Base-by-base conservation (phyloP, 2,797 vertebrate genomes). In the Sciaenops ocellatus region DNA sequence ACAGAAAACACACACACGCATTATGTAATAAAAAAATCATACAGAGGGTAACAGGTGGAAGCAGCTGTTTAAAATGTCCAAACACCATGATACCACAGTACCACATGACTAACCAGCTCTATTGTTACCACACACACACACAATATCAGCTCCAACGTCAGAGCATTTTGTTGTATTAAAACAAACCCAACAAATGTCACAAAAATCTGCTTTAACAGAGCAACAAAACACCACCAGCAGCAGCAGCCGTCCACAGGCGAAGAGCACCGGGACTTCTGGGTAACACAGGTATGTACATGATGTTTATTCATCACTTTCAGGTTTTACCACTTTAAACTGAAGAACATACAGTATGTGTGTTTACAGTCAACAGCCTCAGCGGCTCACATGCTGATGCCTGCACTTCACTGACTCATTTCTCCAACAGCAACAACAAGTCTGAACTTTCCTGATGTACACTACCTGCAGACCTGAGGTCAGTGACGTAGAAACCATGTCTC, bases 321-420 rank as follows among this genome's bases (percentile, higher is more conserved):
- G 34, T 67, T 47, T 64, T 20, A 66, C 50, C 24, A 15, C 38
- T 26, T 17, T 0, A 50, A 17, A 41, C 11, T 26, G 41, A 52
- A 24, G 18, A 13, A 15, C 9, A 1, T 3, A n/a, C 38, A 60
- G 28, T 41, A 1, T 47, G 47, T 68, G 11, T 79, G 67, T 83
- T 73, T 16, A 76, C 76, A 69, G 42, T 80, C 73, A 86, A 82
- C 78, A 22, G 16, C 41, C 67, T 51, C 26, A 4, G 51, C 22
- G 9, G n/a, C 68, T 59, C 57, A 44, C 52, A 9, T 52, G 83
- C 52, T 79, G 75, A 64, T n/a, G 34, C 70, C 42, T 42, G 66
- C 69, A 65, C 11, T 51, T 76, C 48, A 15, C 8, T 20, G 6
- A 13, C 47, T 69, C 17, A 8, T 56, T 67, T 64, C 52, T 2